These are phyloP conservation scores for Trichogramma dendrolimi DNA, from an alignment of 2,888 invertebrate species.

Conservation along the genomic window DNA sequence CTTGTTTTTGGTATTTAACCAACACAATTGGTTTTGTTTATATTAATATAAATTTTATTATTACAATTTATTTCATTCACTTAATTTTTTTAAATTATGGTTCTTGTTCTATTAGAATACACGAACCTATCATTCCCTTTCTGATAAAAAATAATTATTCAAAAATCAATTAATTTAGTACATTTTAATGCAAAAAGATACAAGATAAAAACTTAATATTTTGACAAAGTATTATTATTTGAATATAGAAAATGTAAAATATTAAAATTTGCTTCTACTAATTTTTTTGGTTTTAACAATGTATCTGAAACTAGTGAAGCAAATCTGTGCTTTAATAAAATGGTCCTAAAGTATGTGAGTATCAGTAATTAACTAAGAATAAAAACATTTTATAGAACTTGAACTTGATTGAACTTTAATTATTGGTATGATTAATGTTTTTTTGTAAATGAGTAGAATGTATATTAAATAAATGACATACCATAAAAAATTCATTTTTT, in stretches of 20 bases:
- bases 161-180: slow-evolving; percentile 6
- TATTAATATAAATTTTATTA: neutral
- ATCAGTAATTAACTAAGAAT: slow-evolving; percentile 4
- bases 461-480: neutral
- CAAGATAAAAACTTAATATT: slow-evolving; percentile 4
- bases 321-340: slow-evolving; percentile 12
- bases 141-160: slow-evolving; percentile 5
- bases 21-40: neutral
- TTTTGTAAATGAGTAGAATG: too few relatives aligned
- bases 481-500: slow-evolving; percentile 12
- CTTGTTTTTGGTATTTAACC: too few relatives aligned
- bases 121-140: slow-evolving; percentile 13
- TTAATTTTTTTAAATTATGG: neutral
- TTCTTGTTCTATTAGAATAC: neutral
- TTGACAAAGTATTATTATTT: slow-evolving; percentile 14
- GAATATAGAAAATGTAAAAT: slow-evolving; percentile 5
- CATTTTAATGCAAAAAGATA: neutral
- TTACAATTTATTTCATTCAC: neutral
- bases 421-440: too few relatives aligned
- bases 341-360: slow-evolving; percentile 12
- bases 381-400: neutral
- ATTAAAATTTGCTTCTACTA: neutral
- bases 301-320: slow-evolving; percentile 1
- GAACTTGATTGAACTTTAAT: too few relatives aligned
- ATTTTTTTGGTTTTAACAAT: slow-evolving; percentile 13